Evolutionary conservation across 2,888 invertebrate genomes (phyloP).

Genomic region (Protophormia terraenovae): DNA sequence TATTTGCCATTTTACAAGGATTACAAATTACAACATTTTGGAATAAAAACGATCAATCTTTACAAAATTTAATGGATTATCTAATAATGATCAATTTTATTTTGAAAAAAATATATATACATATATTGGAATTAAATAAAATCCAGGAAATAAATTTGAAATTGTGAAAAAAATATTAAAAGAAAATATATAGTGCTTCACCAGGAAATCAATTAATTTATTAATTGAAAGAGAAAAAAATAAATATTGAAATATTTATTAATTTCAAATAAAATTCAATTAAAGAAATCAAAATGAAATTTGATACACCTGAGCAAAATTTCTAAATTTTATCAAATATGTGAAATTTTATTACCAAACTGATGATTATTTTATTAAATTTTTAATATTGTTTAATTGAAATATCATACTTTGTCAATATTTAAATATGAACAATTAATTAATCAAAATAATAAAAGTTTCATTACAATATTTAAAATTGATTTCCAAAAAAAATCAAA

Average conservation of each 20-base stretch:
- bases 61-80: slow-evolving; percentile 69
- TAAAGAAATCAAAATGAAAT: background rate
- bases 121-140: background rate
- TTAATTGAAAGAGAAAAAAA: background rate
- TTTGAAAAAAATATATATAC: too few species aligned
- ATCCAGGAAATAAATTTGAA: background rate
- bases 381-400: background rate
- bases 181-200: background rate
- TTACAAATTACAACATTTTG: slow-evolving; percentile 43
- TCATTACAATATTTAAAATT: background rate
- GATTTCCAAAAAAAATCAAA: background rate
- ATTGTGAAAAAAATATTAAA: background rate
- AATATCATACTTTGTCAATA: background rate
- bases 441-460: background rate
- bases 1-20: slow-evolving; percentile 58
- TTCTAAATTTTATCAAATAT: background rate
- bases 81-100: slow-evolving; percentile 5
- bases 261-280: background rate
- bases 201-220: too few species aligned
- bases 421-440: background rate
- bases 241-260: background rate
- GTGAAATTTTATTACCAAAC: background rate
- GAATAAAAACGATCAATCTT: slow-evolving; percentile 30
- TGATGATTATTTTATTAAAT: background rate
- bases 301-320: background rate